Conservation (phyloP, 2,888 invertebrate genomes). For the Ormyrus thymus region DNA sequence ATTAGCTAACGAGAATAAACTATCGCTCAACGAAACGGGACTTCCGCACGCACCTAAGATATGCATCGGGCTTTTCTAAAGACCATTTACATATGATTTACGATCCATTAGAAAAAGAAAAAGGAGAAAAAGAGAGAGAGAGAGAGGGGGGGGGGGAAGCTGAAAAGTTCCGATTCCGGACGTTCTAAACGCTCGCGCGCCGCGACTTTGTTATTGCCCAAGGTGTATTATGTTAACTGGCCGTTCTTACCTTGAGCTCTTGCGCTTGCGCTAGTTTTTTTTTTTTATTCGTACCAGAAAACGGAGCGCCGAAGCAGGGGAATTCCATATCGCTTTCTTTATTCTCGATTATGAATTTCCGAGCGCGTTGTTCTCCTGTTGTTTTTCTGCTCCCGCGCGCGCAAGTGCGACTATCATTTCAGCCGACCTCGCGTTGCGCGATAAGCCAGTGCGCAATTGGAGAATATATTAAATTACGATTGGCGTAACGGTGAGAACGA, state of each 20-base stretch:
- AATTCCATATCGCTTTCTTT: too few species aligned
- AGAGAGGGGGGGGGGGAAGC: not conserved
- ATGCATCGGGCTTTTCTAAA: constrained; percentile 13
- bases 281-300: too few species aligned
- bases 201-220: constrained; percentile 1
- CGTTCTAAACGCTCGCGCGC: not conserved
- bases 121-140: constrained; percentile 1
- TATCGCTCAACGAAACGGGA: not conserved
- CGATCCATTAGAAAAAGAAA: constrained; percentile 15
- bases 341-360: too few species aligned
- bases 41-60: constrained; percentile 19
- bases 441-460: constrained; percentile 40
- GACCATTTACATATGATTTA: constrained; percentile 35
- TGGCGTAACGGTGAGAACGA: constrained; percentile 24
- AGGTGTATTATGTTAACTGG: constrained; percentile 16
- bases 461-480: constrained; percentile 49
- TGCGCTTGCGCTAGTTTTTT: too few species aligned
- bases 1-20: not conserved
- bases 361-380: not conserved
- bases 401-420: constrained; percentile 35
- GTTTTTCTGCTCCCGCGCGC: not conserved
- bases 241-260: constrained; percentile 15
- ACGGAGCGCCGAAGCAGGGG: too few species aligned
- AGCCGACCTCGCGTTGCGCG: constrained; percentile 37
- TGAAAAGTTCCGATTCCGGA: constrained; percentile 18